Percentiles rank a stretch among this genome's conserved stretches.
Evolutionary conservation across 2,113 vertebrate species (phyloP).

Genomic region (Perccottus glenii): DNA sequence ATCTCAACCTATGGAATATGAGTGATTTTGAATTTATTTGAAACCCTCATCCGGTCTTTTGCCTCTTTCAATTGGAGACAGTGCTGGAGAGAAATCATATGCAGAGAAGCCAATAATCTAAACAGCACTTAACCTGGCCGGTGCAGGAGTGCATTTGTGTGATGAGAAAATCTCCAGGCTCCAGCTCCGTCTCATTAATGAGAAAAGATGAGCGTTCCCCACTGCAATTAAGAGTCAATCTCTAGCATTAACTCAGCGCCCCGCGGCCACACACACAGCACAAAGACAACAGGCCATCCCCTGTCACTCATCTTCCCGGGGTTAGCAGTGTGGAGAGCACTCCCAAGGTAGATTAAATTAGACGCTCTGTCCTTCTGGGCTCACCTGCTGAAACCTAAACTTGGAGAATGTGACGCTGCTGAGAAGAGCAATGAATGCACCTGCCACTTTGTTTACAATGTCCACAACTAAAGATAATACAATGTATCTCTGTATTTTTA

Average conservation of each 20-base stretch:
- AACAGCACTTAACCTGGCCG: slow-evolving; percentile 73
- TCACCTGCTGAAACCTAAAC: slow-evolving; percentile 78
- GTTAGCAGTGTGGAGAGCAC: slow-evolving; percentile 60
- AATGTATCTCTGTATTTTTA: too few species aligned
- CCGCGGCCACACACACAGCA: slow-evolving; percentile 79
- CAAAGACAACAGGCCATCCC: slow-evolving; percentile 73
- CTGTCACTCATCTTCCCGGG: slow-evolving; percentile 70
- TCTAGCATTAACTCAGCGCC: slow-evolving; percentile 73
- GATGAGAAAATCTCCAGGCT: slow-evolving; percentile 72
- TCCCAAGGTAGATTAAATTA: slow-evolving; percentile 70
- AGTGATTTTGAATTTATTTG: too few species aligned
- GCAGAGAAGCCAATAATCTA: slow-evolving; percentile 68
- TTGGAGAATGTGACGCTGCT: slow-evolving; percentile 55
- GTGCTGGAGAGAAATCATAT: slow-evolving; percentile 32
- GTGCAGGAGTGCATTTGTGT: slow-evolving; percentile 62
- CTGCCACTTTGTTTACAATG: too few species aligned
- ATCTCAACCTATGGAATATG: too few species aligned
- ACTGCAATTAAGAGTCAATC: slow-evolving; percentile 81
- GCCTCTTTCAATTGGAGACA: too few species aligned
- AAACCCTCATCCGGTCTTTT: too few species aligned
- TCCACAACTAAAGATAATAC: too few species aligned
- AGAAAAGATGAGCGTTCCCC: slow-evolving; percentile 78
- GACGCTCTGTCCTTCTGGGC: slow-evolving; percentile 61
- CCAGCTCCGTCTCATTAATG: slow-evolving; percentile 73
- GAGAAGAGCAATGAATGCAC: too few species aligned